Evolutionary conservation across 2,113 vertebrate genomes (phyloP), one percentile per base, ranked within the genome.

Genomic region (Tychaedon coryphoeus): DNA sequence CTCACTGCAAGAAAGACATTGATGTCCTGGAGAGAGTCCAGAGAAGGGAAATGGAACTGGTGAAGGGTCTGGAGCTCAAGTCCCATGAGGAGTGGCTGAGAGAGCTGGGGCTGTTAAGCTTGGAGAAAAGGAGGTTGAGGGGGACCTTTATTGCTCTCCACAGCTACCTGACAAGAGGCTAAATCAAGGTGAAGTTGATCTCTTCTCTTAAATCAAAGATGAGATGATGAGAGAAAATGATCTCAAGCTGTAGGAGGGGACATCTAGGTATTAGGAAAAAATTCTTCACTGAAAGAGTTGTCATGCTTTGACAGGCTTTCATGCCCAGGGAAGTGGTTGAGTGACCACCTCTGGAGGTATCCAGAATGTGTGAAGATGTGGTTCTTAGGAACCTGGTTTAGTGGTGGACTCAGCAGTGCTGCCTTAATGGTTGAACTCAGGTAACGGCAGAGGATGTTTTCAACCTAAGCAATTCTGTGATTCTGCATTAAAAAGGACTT

Each of bases 381-480:
- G 31, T 0, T 0, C 19, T 56, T 22, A 43, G 28, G 15, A 34
- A 29, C 13, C 29, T 10, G 8, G 9, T 31, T 74, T 62, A 25
- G 23, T 24, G 20, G 5, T 5, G 5, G 33, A 51, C 8, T 87
- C 6, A 0, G 7, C 28, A 40, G 15, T 19, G 12, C 8, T 64
- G 29, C 2, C 7, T 51, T n/a, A 45, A 38, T 53, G 38, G 8
- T 20, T 40, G 43, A 50, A 64, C 33, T 43, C 15, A 9, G 19
- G 40, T 51, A 38, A 34, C 38, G 29, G 23, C 33, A 84, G 26
- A 31, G 5, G 6, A 34, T 0, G 5, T 76, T 81, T 81, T 17
- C 31, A 64, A 64, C 4, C 31, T 10, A 48, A 76, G 31, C 0
- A 20, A 19, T 70, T 70, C 23, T 29, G 16, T 48, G 34, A 65